These are phyloP conservation scores for Campopleginae sp. DNA, from an alignment of 2,888 invertebrate species.

Conservation along the genomic window DNA sequence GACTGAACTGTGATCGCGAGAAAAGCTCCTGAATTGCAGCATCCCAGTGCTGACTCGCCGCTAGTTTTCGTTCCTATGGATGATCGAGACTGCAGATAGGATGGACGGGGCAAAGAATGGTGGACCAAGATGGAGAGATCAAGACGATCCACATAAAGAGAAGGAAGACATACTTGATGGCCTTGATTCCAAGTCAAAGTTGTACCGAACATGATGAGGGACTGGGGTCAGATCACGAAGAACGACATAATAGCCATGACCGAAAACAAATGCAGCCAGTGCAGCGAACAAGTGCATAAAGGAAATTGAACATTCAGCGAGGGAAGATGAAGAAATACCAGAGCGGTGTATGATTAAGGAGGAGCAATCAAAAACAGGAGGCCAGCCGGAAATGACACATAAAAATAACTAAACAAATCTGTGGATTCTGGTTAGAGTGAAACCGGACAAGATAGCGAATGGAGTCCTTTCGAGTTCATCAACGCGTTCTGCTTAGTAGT, in stretches of 20 bases:
- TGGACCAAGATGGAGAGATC: constrained; percentile 40
- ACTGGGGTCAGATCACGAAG: not conserved
- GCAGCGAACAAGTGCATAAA: not conserved
- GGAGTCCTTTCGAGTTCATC: constrained; percentile 17
- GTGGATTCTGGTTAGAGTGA: constrained; percentile 7
- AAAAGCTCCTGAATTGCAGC: not conserved
- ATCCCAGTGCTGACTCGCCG: constrained; percentile 4
- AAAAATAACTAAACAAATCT: constrained; percentile 3
- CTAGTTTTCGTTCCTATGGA: constrained; percentile 32
- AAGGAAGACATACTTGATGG: not conserved
- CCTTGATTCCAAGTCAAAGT: not conserved
- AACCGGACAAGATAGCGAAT: constrained; percentile 12
- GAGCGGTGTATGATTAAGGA: not conserved
- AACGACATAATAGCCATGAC: not conserved
- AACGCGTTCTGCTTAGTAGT: constrained; percentile 11
- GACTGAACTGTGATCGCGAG: constrained; percentile 5
- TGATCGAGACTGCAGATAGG: constrained; percentile 26
- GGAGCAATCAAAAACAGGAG: not conserved
- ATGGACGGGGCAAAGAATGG: constrained; percentile 11
- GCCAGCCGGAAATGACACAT: not conserved
- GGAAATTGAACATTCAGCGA: not conserved
- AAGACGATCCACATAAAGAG: constrained; percentile 1
- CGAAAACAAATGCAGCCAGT: not conserved
- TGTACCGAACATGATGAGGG: not conserved
- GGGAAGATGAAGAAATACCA: not conserved